A percentile compares a stretch with the other conserved stretches of the same genome.
Conservation (phyloP, 2,888 invertebrate genomes). For the Drosophila anomalata region DNA sequence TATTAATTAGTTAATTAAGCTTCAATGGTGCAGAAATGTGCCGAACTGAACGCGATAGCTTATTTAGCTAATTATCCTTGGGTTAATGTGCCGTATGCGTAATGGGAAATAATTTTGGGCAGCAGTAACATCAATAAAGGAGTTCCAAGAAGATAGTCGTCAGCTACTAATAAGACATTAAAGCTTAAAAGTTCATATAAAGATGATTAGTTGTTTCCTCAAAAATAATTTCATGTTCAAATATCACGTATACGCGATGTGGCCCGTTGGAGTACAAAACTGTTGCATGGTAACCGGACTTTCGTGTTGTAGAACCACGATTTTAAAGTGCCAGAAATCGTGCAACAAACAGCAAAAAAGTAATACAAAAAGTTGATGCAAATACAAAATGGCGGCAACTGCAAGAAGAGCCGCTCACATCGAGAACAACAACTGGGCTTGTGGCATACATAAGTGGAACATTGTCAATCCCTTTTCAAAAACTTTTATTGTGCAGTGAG, state of each 20-base stretch:
- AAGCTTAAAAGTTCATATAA: not conserved
- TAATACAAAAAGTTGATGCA: constrained; percentile 36
- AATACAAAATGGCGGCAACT: constrained; percentile 63
- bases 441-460: constrained; percentile 24
- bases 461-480: constrained; percentile 69
- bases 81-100: constrained; percentile 42
- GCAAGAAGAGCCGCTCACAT: constrained; percentile 24
- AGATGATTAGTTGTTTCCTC: too few species aligned
- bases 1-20: constrained; percentile 55
- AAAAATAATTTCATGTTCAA: not conserved
- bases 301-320: constrained; percentile 28
- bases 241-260: constrained; percentile 47
- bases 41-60: constrained; percentile 28
- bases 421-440: constrained; percentile 10
- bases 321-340: constrained; percentile 18
- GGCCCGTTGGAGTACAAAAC: constrained; percentile 42
- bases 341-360: constrained; percentile 21
- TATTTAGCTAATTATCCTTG: constrained; percentile 45
- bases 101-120: constrained; percentile 47
- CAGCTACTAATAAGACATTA: not conserved
- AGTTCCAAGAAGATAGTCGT: not conserved
- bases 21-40: constrained; percentile 48
- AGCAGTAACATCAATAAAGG: not conserved
- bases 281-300: constrained; percentile 55
- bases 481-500: constrained; percentile 72